Evolutionary conservation across 1,140 invertebrate species (phyloP).

Genomic region (Diorhabda elongata): DNA sequence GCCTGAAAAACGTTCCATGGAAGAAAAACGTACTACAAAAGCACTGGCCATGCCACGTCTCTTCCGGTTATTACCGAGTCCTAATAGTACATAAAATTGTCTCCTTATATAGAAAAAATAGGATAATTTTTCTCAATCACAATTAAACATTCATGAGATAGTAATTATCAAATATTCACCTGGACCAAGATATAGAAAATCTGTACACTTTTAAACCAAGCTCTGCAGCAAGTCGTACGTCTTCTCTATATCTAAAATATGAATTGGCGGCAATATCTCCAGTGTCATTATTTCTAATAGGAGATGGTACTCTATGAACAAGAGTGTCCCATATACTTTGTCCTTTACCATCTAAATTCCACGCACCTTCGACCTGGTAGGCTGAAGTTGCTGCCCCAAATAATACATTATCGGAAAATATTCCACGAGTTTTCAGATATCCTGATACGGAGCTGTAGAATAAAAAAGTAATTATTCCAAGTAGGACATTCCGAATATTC

Average conservation of each 20-base stretch:
- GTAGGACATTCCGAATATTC: too few species aligned
- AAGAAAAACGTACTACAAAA: too few species aligned
- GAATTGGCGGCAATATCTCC: not conserved
- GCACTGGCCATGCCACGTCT: too few species aligned
- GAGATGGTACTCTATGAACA: too few species aligned
- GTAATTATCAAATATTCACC: not conserved
- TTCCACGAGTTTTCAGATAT: not conserved
- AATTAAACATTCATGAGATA: too few species aligned
- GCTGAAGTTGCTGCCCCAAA: slow-evolving; percentile 42
- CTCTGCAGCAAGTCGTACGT: not conserved
- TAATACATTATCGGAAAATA: slow-evolving; percentile 51
- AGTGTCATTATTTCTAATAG: not conserved
- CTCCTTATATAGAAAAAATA: too few species aligned
- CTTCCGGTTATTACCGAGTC: too few species aligned
- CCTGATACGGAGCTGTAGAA: too few species aligned
- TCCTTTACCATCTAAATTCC: slow-evolving; percentile 44
- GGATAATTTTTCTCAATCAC: not conserved
- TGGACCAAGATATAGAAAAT: slow-evolving; percentile 11
- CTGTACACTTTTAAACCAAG: not conserved
- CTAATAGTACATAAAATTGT: too few species aligned
- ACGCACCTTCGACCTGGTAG: slow-evolving; percentile 47
- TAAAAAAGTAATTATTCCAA: too few species aligned
- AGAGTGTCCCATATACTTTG: slow-evolving; percentile 54
- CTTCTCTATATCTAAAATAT: slow-evolving; percentile 5
- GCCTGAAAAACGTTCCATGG: too few species aligned